phyloP scores from a whole-genome alignment of 2,113 vertebrate species.

The Pleuronectes platessa region DNA sequence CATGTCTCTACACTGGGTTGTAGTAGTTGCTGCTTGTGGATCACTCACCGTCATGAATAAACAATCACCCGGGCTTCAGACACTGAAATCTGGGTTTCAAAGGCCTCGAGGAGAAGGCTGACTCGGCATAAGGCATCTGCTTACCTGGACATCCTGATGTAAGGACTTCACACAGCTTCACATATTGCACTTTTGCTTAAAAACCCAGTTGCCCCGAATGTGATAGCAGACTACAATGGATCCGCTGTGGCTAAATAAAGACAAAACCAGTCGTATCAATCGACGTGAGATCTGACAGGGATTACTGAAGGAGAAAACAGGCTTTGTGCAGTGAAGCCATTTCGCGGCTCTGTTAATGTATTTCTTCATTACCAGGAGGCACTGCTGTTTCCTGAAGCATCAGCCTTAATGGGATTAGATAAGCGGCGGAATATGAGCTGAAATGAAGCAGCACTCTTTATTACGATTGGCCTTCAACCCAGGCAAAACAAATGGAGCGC shows the following conservation, averaged over 20 bases:
- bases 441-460: conserved; percentile 57
- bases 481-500: conserved; percentile 49
- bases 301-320: conserved; percentile 55
- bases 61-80: conserved; percentile 33
- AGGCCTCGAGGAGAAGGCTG: conserved; percentile 25
- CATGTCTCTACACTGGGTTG: not conserved
- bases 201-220: conserved; percentile 26
- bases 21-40: conserved; percentile 12
- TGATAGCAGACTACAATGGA: conserved; percentile 18
- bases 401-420: conserved; percentile 75
- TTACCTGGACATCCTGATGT: conserved; percentile 35
- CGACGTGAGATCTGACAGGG: conserved; percentile 11
- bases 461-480: conserved; percentile 66
- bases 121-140: conserved; percentile 20
- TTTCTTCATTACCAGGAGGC: conserved; percentile 72
- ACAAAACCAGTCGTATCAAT: conserved; percentile 30
- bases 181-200: conserved; percentile 4
- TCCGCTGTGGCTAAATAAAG: conserved; percentile 15
- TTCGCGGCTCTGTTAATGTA: conserved; percentile 64
- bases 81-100: conserved; percentile 28
- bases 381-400: conserved; percentile 69
- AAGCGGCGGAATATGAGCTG: conserved; percentile 63
- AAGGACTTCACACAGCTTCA: conserved; percentile 7
- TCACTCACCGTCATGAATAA: conserved; percentile 31
- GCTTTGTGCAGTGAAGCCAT: conserved; percentile 43